Base-by-base conservation (phyloP, 2,888 invertebrate species). In the Erynnis tages region DNA sequence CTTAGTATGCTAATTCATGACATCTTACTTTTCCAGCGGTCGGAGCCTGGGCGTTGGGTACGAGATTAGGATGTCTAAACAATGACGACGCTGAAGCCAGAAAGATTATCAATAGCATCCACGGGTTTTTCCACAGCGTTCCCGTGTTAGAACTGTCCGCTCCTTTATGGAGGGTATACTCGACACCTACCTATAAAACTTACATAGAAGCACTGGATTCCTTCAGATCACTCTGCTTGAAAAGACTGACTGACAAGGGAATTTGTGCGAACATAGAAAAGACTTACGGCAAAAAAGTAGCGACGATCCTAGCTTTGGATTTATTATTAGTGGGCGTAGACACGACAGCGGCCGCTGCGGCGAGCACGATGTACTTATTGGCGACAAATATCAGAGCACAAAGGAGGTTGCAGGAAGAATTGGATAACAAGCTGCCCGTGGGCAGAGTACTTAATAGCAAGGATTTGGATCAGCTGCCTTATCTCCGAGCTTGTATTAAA, bases 271-370 rank as follows among this genome's bases (percentile, higher is more conserved):
- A 82, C 55, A 81, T 88, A 55, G 80, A 86, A 1, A 73, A 76
- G 58, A 64, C 55, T 32, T 82, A 65, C 27, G 88, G 87, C 2
- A 73, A 76, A 41, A 85, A 86, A 59, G 80, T 82, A 50, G 93
- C 95, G 7, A 92, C 93, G 4, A 93, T 95, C 54, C 83, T 96
- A 57, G 93, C 95, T 4, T 74, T 96, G 54, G 96, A 96, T 74
- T 85, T 96, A 58, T 91, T 96, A 60, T 83, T 94, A 11, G 96
- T 96, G 56, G 96, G 96, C 7, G 93, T 96, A 1, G 95, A 95
- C 71, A 96, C 96, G 84, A 95, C 95, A 2, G 94, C 95, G 0
- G 94, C 94, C 27, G 94, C 94, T 2, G 91, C 92, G 10, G 93
- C 94, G 0, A 94, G 94, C 55, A 93, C 94, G 10, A 90, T 95